Conservation (phyloP, 92 coral and sea anemone genomes). For the Siderastrea siderea region DNA sequence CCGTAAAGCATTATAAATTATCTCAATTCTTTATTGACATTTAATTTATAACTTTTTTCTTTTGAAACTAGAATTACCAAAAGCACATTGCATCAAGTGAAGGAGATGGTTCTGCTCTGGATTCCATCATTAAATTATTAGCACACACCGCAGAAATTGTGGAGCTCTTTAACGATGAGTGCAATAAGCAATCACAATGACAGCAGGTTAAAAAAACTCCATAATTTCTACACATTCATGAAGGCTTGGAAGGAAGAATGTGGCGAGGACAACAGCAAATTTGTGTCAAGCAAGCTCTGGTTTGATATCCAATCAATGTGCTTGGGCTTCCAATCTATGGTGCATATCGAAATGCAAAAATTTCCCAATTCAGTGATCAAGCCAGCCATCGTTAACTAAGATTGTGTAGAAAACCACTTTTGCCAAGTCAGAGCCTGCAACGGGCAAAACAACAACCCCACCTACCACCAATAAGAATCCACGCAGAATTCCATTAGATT, state of each 20-base stretch:
- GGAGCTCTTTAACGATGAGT: constrained; percentile 13
- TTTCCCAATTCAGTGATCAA: constrained; percentile 66
- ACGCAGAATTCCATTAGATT: constrained; percentile 63
- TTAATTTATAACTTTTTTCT: too few species aligned
- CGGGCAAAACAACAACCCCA: constrained; percentile 75
- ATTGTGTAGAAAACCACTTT: constrained; percentile 73
- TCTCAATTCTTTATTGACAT: too few species aligned
- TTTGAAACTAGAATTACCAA: too few species aligned
- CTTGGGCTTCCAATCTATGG: constrained; percentile 57
- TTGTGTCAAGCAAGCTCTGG: constrained; percentile 62
- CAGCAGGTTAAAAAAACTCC: constrained; percentile 1
- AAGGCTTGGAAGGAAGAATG: constrained; percentile 24
- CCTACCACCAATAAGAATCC: constrained; percentile 53
- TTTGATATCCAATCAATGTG: constrained; percentile 76
- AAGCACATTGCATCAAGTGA: too few species aligned
- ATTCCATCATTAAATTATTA: too few species aligned
- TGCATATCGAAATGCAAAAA: constrained; percentile 31
- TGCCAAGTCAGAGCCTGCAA: constrained; percentile 70
- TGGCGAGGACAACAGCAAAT: background rate
- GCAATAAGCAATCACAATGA: background rate
- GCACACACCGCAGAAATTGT: constrained; percentile 9
- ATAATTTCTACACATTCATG: constrained; percentile 18
- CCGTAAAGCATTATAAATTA: too few species aligned
- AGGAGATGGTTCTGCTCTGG: too few species aligned
- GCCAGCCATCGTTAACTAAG: constrained; percentile 81